Base-by-base conservation (phyloP, 2,113 vertebrate species). In the Mormoops blainvillei region DNA sequence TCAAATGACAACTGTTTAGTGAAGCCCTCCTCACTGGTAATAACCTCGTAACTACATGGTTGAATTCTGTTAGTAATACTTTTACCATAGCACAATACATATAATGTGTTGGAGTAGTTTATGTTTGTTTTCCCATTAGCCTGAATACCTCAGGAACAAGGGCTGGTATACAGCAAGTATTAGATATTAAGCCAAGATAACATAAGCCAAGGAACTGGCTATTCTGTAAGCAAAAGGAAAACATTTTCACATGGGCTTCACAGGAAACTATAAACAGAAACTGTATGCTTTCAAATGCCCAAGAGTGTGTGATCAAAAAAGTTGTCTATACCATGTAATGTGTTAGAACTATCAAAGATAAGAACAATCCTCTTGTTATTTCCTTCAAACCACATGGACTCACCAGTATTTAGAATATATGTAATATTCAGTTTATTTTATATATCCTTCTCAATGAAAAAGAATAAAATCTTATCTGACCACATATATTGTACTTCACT, bases 241-340 rank as follows among this genome's bases (percentile, higher is more conserved):
- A 31, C 20, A 93, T 54, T 89, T 94, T 93, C 19, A 77, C 18
- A 19, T 65, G 10, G 36, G 15, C 20, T 93, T 85, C 85, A 78
- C 43, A 89, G n/a, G 8, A 43, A 68, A 95, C 10, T 58, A 91
- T 77, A 93, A 77, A 67, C n/a, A 96, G 48, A 74, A 96, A 77
- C 48, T 86, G 1, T 45, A 38, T 56, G 28, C 18, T 33, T 97
- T 95, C 63, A 96, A 86, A 93, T 73, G 94, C 58, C 77, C 54
- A 90, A 36, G 14, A 80, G 33, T 50, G 36, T 33, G 31, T 61
- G 56, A 91, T 28, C 48, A 24, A 43, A 67, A 77, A 63, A 65
- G 31, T 76, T 76, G 74, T 91, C n/a, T n/a, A 95, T 33, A 77
- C 38, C 28, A 93, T 15, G 19, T 38, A 84, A 88, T 84, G 4